Evolutionary conservation across 2,113 vertebrate genomes (phyloP), one percentile per base, ranked within the genome.

Genomic region (Bettongia penicillata): DNA sequence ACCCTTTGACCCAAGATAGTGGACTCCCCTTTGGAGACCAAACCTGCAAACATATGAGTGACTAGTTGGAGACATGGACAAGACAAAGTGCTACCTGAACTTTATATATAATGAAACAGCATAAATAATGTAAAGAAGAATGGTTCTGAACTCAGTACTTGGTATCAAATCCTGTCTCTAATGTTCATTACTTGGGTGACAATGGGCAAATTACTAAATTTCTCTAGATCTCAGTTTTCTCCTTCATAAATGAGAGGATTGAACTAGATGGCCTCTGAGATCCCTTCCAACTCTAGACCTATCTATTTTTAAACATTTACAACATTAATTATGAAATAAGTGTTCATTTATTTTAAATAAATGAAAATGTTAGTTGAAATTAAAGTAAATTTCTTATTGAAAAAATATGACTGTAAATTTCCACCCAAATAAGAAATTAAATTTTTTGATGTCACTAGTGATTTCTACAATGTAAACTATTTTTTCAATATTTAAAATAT

Each of bases 381-480:
- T 68, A 37, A 68, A 68, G 31, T 11, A 61, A 16, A 16, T 68
- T 68, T 68, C 61, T 68, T 68, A 68, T 16, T 68, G 57, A 68
- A 68, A 37, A 3, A 68, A 68, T 37, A 68, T 91, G 26, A 90
- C 31, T 90, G 7, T 10, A 90, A 90, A 89, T 91, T 94, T 84
- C 51, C 31, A 92, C 61, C 84, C 91, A 48, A 92, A 90, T 92
- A 22, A 4, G 51, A 92, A 94, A 6, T 37, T 5, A 43, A 93
- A 68, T 91, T 25, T 92, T 94, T 96, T 48, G 51, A 68, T 93
- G 25, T 92, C 53, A 14, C 24, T 93, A 50, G 94, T 31, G 9
- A 93, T 90, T 94, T 93, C 11, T 61, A 91, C 24, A 94, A 90
- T 16, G 91, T 93, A 90, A 84, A 55, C 37, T 50, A 92, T 89